Evolutionary conservation across 2,888 invertebrate genomes (phyloP).

Genomic region (Ennomos quercinarius): DNA sequence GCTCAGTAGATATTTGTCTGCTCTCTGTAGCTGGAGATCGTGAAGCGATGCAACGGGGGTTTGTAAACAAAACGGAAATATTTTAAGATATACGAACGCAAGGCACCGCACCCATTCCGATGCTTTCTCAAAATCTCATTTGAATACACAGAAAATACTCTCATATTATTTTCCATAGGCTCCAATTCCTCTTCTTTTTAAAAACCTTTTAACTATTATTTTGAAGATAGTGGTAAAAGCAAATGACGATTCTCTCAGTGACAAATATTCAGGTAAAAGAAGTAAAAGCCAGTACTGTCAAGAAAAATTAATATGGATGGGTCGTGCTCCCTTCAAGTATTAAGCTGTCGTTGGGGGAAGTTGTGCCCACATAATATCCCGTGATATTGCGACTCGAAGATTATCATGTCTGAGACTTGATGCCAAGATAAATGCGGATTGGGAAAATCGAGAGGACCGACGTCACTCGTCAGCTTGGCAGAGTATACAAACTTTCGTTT

Average conservation of each 20-base stretch:
- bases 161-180: conserved; percentile 5
- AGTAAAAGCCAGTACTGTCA: conserved; percentile 38
- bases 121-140: conserved; percentile 9
- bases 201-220: background rate
- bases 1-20: conserved; percentile 38
- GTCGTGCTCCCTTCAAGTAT: conserved; percentile 50
- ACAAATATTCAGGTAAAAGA: conserved; percentile 30
- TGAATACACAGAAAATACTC: conserved; percentile 2
- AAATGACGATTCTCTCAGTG: no score
- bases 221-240: no score
- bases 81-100: conserved; percentile 14
- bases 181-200: conserved; percentile 1
- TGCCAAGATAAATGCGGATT: conserved; percentile 39
- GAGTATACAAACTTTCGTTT: background rate
- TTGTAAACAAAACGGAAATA: conserved; percentile 34
- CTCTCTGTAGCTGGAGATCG: conserved; percentile 32
- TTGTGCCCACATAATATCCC: conserved; percentile 58
- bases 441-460: conserved; percentile 28
- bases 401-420: conserved; percentile 60
- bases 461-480: background rate
- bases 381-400: conserved; percentile 64
- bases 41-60: conserved; percentile 33
- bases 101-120: conserved; percentile 11
- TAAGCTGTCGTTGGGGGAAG: conserved; percentile 60
- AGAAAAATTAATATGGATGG: conserved; percentile 59